Percentiles rank a stretch among this genome's conserved stretches.
Conservation (phyloP, 92 coral and sea anemone genomes). For the Siderastrea radians region DNA sequence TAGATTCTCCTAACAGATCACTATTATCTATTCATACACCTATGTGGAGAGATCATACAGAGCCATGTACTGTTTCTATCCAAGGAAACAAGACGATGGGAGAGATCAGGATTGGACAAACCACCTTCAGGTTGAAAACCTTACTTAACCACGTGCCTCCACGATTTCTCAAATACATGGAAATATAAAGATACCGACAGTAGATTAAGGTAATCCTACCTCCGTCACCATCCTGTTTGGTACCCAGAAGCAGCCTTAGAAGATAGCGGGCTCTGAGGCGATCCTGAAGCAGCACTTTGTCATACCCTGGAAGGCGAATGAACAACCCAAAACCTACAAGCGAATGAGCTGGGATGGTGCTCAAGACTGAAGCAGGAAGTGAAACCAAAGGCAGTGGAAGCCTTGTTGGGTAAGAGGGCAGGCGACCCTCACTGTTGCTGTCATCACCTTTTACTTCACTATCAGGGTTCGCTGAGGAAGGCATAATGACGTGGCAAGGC, state of each 20-base stretch:
- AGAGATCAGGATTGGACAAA: too few species aligned
- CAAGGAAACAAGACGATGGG: too few species aligned
- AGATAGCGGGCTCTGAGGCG: slow-evolving; percentile 89
- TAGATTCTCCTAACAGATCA: too few species aligned
- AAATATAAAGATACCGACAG: not conserved
- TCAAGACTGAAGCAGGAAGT: slow-evolving; percentile 85
- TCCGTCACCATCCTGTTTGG: slow-evolving; percentile 96
- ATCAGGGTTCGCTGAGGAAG: slow-evolving; percentile 38
- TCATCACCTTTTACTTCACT: slow-evolving; percentile 15
- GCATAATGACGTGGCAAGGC: slow-evolving; percentile 68
- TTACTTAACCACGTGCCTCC: not conserved
- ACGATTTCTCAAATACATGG: not conserved
- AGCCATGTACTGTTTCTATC: too few species aligned
- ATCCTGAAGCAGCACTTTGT: slow-evolving; percentile 86
- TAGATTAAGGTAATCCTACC: slow-evolving; percentile 58
- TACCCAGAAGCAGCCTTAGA: slow-evolving; percentile 93
- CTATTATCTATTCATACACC: too few species aligned
- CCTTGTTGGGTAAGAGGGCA: slow-evolving; percentile 65
- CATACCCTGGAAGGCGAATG: slow-evolving; percentile 94
- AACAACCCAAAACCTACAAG: slow-evolving; percentile 97
- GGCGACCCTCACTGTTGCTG: not conserved
- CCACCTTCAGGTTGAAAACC: too few species aligned
- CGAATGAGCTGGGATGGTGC: slow-evolving; percentile 95
- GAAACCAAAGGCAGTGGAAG: slow-evolving; percentile 81
- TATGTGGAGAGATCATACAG: too few species aligned